Percentiles rank a stretch among this genome's conserved stretches.
These are phyloP conservation scores for Dolichoris vasculosae DNA, from an alignment of 1,140 invertebrate genomes.

Conservation along the genomic window DNA sequence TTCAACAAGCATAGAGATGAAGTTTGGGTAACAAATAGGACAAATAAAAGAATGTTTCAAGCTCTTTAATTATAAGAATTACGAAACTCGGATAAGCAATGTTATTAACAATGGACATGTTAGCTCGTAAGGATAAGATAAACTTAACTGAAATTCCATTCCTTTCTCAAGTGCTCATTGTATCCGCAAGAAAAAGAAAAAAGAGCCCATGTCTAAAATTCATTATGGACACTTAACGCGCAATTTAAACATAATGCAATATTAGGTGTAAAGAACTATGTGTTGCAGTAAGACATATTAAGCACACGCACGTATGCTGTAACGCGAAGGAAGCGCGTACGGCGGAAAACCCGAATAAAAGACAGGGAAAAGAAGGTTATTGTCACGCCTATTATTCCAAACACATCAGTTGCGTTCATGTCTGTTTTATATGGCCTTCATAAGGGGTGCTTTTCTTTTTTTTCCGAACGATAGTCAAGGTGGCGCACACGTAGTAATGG, in stretches of 20 bases:
- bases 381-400: not conserved
- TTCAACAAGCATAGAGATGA: not conserved
- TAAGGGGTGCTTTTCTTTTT: not conserved
- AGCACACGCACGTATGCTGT: not conserved
- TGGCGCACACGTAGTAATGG: not conserved
- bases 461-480: not conserved
- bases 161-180: not conserved
- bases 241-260: slow-evolving; percentile 38
- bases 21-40: not conserved
- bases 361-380: not conserved
- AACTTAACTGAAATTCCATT: not conserved
- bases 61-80: not conserved
- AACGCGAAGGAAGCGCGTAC: not conserved
- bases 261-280: slow-evolving; percentile 42
- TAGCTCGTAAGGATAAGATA: not conserved
- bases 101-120: not conserved
- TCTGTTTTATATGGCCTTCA: not conserved
- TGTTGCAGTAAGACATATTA: not conserved
- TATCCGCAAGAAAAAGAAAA: not conserved
- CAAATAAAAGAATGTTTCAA: too few relatives aligned
- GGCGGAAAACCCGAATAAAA: not conserved
- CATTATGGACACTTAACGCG: slow-evolving; percentile 40
- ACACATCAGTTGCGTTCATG: not conserved
- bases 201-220: slow-evolving; percentile 6
- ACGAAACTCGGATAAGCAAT: not conserved